Base-by-base conservation (phyloP, 1,140 invertebrate species). In the Papilio glaucus region DNA sequence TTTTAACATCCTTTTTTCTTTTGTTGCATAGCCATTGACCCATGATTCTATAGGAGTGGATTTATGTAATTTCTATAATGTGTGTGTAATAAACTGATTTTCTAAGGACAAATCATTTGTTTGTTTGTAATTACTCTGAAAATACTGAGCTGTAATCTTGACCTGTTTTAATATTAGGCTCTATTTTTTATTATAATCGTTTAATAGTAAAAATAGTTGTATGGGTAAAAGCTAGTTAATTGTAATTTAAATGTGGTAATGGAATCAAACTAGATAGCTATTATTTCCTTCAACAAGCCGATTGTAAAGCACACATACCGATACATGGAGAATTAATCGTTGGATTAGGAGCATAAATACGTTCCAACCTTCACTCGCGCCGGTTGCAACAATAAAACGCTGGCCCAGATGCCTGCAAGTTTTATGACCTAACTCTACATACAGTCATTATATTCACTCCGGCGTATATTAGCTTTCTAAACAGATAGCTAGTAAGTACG, bases 371-470 rank as follows among this genome's bases (percentile, higher is more conserved):
- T 76, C 76, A 81, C 75, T 78, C 77, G 77, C 78, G 42, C 24
- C 37, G 45, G 77, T 77, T 77, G 62, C 72, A 80, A 84, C 77
- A 83, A 81, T 84, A 80, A 84, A 82, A 75, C 72, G 70, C 45
- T 81, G 78, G 60, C 79, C 84, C 74, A 80, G 77, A 84, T 86
- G 75, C 77, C 75, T 76, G 61, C 10, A 42, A 72, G 79, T 78
- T 82, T 85, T 84, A 83, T 83, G 80, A 85, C 76, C 81, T 67
- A 78, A 73, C 79, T 78, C 37, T 37, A 57, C 71, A 72, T 72
- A 29, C 18, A 57, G 49, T 4, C 49, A 57, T 26, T 57, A 57
- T 57, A 24, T 24, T 57, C 21, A 26, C 24, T 57, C 12, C 45
- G 24, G 18, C 18, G 10, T 10, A 12, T 57, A 57, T 57, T 57